Evolutionary conservation across 2,888 invertebrate genomes (phyloP).

Genomic region (Drymonia ruficornis): DNA sequence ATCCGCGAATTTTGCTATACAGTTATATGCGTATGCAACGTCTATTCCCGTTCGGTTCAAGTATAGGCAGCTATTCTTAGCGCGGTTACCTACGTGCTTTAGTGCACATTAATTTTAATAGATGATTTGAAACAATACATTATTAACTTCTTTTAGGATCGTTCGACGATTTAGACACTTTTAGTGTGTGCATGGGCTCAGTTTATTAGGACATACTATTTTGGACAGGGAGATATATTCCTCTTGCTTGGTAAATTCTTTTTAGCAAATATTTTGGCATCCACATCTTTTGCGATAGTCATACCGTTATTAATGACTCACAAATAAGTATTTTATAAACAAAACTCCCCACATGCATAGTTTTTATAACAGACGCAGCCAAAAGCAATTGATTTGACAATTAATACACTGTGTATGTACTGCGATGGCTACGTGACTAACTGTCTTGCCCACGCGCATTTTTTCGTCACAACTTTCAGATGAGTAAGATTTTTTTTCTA

Average conservation of each 20-base stretch:
- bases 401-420: slow-evolving; percentile 41
- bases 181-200: too few species aligned
- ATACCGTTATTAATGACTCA: not conserved
- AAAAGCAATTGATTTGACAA: slow-evolving; percentile 22
- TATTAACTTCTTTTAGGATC: not conserved
- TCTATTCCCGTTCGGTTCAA: slow-evolving; percentile 52
- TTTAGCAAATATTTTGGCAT: too few species aligned
- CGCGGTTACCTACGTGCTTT: slow-evolving; percentile 33
- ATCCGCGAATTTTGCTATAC: slow-evolving; percentile 34
- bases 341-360: not conserved
- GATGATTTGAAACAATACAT: slow-evolving; percentile 3
- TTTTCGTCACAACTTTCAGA: slow-evolving; percentile 50
- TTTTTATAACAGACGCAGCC: not conserved
- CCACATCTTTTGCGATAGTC: not conserved
- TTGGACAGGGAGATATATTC: too few species aligned
- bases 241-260: too few species aligned
- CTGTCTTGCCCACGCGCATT: slow-evolving; percentile 63
- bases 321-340: not conserved
- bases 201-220: too few species aligned
- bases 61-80: slow-evolving; percentile 51
- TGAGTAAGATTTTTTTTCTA: slow-evolving; percentile 60
- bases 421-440: slow-evolving; percentile 56
- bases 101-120: slow-evolving; percentile 31
- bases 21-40: slow-evolving; percentile 25
- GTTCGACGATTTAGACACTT: too few species aligned